A percentile compares a stretch with the other conserved stretches of the same genome.
Evolutionary conservation across 2,113 vertebrate genomes (phyloP).

Genomic region (Nyctereutes procyonoides): DNA sequence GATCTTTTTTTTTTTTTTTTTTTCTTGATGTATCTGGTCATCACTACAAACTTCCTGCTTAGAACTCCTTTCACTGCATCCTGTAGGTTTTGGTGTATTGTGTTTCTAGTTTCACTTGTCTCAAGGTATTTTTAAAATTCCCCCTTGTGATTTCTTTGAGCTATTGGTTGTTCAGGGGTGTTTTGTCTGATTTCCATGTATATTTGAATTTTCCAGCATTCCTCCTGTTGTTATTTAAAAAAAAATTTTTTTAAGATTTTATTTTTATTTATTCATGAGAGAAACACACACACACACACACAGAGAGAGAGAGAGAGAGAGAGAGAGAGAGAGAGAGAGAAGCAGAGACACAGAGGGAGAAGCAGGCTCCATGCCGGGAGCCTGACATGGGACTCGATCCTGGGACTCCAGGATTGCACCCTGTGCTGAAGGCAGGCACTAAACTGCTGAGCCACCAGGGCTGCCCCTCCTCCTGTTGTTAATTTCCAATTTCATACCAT

Average conservation of each 20-base stretch:
- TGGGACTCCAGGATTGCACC: no score
- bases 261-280: no score
- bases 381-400: no score
- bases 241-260: no score
- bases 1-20: not conserved
- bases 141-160: not conserved
- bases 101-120: not conserved
- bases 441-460: no score
- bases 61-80: not conserved
- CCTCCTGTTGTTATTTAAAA: not conserved
- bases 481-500: not conserved
- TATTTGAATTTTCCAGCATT: not conserved
- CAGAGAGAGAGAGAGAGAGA: no score
- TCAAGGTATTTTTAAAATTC: not conserved
- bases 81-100: not conserved
- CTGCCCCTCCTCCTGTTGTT: not conserved
- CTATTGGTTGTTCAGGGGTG: not conserved
- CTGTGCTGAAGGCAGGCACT: no score
- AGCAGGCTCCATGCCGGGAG: no score
- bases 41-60: not conserved
- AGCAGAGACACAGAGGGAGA: no score
- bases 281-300: no score
- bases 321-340: no score
- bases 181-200: slow-evolving; percentile 12
- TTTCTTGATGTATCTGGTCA: not conserved